Percentiles rank a stretch among this genome's conserved stretches.
Evolutionary conservation across 2,113 vertebrate genomes (phyloP).

Genomic region (Zosterops hypoxanthus): DNA sequence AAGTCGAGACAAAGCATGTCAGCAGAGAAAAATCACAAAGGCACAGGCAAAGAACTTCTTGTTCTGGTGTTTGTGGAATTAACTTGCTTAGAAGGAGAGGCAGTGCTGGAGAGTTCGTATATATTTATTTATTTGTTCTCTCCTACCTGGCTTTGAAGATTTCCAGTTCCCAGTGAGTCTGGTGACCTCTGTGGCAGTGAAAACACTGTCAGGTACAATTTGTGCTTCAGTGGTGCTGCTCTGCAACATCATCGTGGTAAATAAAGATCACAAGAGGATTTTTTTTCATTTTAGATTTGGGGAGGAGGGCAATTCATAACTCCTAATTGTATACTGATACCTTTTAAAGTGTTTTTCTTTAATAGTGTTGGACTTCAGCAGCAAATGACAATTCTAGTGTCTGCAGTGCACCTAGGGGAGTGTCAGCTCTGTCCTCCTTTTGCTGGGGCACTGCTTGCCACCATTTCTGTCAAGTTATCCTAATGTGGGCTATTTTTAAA

Average conservation of each 20-base stretch:
- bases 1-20: not conserved
- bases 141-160: not conserved
- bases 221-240: not conserved
- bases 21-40: not conserved
- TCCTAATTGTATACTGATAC: not conserved
- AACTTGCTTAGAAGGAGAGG: not conserved
- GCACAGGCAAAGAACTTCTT: not conserved
- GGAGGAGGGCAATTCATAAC: not conserved
- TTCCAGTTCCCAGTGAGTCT: not conserved
- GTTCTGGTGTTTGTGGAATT: not conserved
- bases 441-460: not conserved
- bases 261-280: not conserved
- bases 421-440: not conserved
- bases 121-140: not conserved
- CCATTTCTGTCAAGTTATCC: not conserved
- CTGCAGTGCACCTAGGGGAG: not conserved
- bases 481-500: not conserved
- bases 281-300: not conserved
- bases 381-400: not conserved
- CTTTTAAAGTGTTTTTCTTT: not conserved
- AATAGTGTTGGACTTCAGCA: not conserved
- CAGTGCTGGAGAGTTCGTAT: not conserved
- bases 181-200: not conserved
- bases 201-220: not conserved
- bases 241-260: not conserved